Conservation (phyloP, 2,113 vertebrate genomes). For the Dendropsophus ebraccatus region DNA sequence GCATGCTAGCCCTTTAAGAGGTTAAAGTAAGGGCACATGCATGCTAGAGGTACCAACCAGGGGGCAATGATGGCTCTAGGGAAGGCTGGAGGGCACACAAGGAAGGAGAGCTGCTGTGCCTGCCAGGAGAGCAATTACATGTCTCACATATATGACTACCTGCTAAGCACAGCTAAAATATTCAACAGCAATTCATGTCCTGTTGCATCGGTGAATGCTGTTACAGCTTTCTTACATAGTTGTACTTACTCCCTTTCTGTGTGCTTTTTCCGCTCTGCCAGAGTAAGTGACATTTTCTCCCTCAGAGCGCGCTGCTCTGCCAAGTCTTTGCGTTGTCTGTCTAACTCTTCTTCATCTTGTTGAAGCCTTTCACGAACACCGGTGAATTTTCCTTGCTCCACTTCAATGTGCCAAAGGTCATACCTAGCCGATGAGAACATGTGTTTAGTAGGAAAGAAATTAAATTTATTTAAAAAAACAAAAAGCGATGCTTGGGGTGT, state of each 20-base stretch:
- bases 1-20: no score
- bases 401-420: constrained; percentile 76
- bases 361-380: constrained; percentile 63
- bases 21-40: no score
- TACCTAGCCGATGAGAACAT: constrained; percentile 67
- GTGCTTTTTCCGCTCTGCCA: constrained; percentile 64
- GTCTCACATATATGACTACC: not conserved
- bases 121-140: no score
- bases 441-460: not conserved
- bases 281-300: constrained; percentile 68
- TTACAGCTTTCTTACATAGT: not conserved
- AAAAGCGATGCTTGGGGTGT: no score
- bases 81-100: no score
- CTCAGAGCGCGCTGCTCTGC: constrained; percentile 66
- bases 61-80: no score
- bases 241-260: constrained; percentile 69
- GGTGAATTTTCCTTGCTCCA: constrained; percentile 71
- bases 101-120: no score
- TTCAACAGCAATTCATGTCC: not conserved
- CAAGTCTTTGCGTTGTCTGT: constrained; percentile 62
- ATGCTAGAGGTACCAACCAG: no score
- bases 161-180: not conserved
- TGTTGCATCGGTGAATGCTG: not conserved
- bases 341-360: constrained; percentile 68
- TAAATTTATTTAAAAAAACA: not conserved